Evolutionary conservation across 2,888 invertebrate species (phyloP), one percentile per base, ranked within the genome.

Genomic region (Diarsia brunnea): DNA sequence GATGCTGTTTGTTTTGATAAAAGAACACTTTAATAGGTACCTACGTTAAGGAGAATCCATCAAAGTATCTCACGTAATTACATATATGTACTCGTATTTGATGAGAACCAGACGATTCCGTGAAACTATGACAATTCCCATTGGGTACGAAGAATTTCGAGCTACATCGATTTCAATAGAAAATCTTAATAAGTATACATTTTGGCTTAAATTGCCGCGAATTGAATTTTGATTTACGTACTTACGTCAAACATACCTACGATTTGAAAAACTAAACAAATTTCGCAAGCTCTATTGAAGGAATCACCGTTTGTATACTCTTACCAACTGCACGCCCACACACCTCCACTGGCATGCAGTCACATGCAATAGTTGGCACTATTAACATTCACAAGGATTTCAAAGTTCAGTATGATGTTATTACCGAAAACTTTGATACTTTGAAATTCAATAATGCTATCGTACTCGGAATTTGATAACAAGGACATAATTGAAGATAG

Each of bases 1-100:
- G 75, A 82, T 87, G 83, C 27, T 69, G 55, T 68, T 75, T 65
- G 61, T 75, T 31, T 55, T 64, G n/a, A 3, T 7, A 71, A 47
- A 27, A 24, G 8, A 21, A 53, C 49, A 58, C 0, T 14, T n/a
- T n/a, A 70, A 14, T 55, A 76, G 14, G 16, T 43, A n/a, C 10
- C n/a, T 53, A 27, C 0, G n/a, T 16, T 43, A 43, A 14, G 8
- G n/a, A 12, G 14, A 43, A 63, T 24, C 63, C 10, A 1, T 43
- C 14, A 61, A 61, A 12, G 61, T 14, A 24, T 5, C 55, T 24
- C 55, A 8, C 38, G 7, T 8, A 38, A 38, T 38, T 38, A 8
- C 4, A 31, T 2, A 31, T 38, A 38, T 7, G 38, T 38, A 38
- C 38, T 38, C 38, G 38, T 38, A 55, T 2, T 14, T 24, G 14